Conservation (phyloP, 1,140 invertebrate species). For the Oncopodura yosiiana region DNA sequence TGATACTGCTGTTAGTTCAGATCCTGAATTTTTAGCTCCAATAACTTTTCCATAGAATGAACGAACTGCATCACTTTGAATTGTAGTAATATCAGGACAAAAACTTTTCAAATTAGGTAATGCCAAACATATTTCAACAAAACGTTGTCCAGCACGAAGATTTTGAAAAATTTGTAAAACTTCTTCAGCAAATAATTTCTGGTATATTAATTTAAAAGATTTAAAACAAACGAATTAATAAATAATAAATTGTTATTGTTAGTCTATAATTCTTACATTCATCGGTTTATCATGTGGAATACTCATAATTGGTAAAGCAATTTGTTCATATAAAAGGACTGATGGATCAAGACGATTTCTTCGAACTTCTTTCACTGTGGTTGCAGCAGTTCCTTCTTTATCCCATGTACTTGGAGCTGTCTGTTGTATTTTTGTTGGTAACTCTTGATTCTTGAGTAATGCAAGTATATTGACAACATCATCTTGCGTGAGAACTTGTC, state of each 20-base stretch:
- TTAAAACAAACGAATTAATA: not conserved
- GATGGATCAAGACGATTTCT: slow-evolving; percentile 31
- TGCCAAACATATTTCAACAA: slow-evolving; percentile 26
- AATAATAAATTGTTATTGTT: not conserved
- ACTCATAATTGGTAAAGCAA: slow-evolving; percentile 31
- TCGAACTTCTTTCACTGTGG: slow-evolving; percentile 27
- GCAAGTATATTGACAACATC: slow-evolving; percentile 28
- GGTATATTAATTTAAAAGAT: not conserved
- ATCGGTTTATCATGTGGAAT: slow-evolving; percentile 26
- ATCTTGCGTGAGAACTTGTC: slow-evolving; percentile 23
- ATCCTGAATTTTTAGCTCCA: not conserved
- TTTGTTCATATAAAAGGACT: slow-evolving; percentile 31
- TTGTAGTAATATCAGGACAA: slow-evolving; percentile 5
- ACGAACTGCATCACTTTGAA: slow-evolving; percentile 18
- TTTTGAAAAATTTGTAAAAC: slow-evolving; percentile 30
- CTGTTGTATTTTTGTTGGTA: slow-evolving; percentile 29
- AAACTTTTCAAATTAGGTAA: slow-evolving; percentile 24
- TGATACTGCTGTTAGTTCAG: slow-evolving; percentile 12
- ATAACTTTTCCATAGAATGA: slow-evolving; percentile 11
- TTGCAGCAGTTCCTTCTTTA: slow-evolving; percentile 27
- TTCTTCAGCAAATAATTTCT: slow-evolving; percentile 28
- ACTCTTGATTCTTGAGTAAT: slow-evolving; percentile 26
- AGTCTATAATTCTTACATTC: slow-evolving; percentile 19
- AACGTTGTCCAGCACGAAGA: slow-evolving; percentile 26
- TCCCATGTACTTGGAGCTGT: slow-evolving; percentile 33